Base-by-base conservation (phyloP, 2,888 invertebrate species). In the Smittia aterrima region DNA sequence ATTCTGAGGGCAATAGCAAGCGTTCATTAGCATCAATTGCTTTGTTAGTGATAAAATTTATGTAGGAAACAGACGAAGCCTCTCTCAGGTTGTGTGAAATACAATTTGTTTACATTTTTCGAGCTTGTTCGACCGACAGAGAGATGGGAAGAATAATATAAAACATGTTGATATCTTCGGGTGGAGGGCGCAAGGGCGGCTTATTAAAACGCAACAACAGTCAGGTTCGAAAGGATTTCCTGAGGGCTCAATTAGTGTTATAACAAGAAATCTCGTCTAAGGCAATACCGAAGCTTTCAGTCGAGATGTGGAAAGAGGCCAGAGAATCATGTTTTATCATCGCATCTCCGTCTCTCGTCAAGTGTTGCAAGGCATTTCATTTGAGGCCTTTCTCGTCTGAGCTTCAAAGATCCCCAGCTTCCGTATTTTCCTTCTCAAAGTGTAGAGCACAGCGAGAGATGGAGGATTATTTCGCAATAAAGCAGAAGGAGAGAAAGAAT, bases 161-260 rank as follows among this genome's bases (percentile, higher is more conserved):
- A 58, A 58, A 22, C 58, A 58, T 58, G 58, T 58, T 58, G 58
- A n/a, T 58, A 58, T 58, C 53, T 47, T 47, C 58, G 20, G 20
- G 58, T 58, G 22, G 20, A 58, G 16, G 47, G 16, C 11, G 16
- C 47, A 2, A 9, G 47, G 47, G 22, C 6, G 32, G 58, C 58
- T 58, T 58, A 58, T 58, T 58, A 58, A 58, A 58, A 18, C 58
- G 22, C 20, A 20, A 58, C 58, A 58, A 18, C 16, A 20, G 18
- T 22, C 18, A 47, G 47, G 47, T 20, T 58, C 58, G 18, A 22
- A 18, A 58, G 18, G 22, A 70, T 70, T 70, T 54, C 54, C 70
- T 70, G 70, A 70, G 70, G 70, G 70, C 54, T 54, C 54, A 70
- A 54, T 70, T 70, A 70, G 70, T 70, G 53, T 70, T 41, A 27